Conservation (phyloP, 2,888 invertebrate species). For the Druceiella hillmani region DNA sequence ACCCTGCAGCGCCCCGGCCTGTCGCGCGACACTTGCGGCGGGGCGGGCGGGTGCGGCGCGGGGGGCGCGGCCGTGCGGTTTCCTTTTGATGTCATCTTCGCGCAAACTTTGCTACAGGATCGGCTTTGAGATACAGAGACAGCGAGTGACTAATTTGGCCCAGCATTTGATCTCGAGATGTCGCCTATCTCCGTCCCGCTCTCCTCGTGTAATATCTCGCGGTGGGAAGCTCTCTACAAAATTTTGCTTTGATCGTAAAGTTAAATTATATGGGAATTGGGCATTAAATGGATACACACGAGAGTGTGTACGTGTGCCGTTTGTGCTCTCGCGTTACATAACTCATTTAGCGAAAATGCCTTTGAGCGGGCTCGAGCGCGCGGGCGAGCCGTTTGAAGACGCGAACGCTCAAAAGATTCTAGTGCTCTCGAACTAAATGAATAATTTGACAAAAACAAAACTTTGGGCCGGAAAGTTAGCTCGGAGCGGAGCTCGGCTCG, state of each 20-base stretch:
- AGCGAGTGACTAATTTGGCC: conserved; percentile 56
- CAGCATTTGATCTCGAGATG: conserved; percentile 53
- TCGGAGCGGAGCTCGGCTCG: not conserved
- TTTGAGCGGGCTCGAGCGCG: conserved; percentile 3
- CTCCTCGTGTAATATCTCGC: conserved; percentile 38
- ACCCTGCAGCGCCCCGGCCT: conserved; percentile 27
- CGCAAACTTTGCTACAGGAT: conserved; percentile 54
- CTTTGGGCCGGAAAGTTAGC: conserved; percentile 27
- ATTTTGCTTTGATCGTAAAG: conserved; percentile 54
- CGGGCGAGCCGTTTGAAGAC: not conserved
- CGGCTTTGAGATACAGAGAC: conserved; percentile 56
- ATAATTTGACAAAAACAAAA: conserved; percentile 35
- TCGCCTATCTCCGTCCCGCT: conserved; percentile 44
- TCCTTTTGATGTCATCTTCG: conserved; percentile 56
- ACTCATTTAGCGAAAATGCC: not conserved
- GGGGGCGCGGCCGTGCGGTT: conserved; percentile 50
- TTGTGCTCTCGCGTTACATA: not conserved
- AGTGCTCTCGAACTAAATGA: conserved; percentile 29
- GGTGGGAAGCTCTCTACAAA: conserved; percentile 52
- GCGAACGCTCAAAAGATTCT: conserved; percentile 18
- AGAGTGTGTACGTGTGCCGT: conserved; percentile 31
- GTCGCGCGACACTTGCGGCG: conserved; percentile 31
- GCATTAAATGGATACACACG: conserved; percentile 53
- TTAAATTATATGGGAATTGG: conserved; percentile 56
- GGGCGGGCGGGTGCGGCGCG: conserved; percentile 18